Evolutionary conservation across 2,888 invertebrate species (phyloP).

Genomic region (Patella pellucida): DNA sequence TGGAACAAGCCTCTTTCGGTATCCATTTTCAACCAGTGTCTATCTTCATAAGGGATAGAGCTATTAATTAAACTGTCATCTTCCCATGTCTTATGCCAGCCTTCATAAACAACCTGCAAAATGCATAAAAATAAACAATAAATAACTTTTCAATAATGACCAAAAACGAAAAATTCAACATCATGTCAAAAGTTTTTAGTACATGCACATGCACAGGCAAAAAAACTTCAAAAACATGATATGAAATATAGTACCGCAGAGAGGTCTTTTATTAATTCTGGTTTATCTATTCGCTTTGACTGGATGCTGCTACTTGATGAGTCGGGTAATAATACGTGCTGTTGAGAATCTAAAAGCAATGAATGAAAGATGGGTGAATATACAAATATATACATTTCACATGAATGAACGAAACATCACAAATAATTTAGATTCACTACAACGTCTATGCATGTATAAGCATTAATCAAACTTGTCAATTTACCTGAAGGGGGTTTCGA

Average conservation of each 20-base stretch:
- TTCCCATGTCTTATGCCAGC: neutral
- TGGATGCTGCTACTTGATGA: neutral
- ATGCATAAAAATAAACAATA: neutral
- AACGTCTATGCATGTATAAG: no score
- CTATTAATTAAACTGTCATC: neutral
- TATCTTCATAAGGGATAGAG: neutral
- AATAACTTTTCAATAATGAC: no score
- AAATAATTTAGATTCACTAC: no score
- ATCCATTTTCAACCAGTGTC: conserved; percentile 8
- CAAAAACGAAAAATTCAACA: no score
- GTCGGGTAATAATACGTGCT: no score
- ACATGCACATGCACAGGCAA: no score
- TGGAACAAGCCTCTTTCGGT: conserved; percentile 7
- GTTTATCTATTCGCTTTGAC: neutral
- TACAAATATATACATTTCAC: no score
- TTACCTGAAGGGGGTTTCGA: neutral
- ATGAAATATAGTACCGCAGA: neutral
- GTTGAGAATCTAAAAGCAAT: no score
- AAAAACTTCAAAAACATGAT: neutral
- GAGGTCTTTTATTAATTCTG: neutral
- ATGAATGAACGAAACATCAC: no score
- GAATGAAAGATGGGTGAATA: no score
- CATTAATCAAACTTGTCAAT: neutral
- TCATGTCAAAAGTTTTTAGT: no score
- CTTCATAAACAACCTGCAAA: conserved; percentile 1